Evolutionary conservation across 2,113 vertebrate species (phyloP), one percentile per base, ranked within the genome.

Genomic region (Sclerurus mexicanus): DNA sequence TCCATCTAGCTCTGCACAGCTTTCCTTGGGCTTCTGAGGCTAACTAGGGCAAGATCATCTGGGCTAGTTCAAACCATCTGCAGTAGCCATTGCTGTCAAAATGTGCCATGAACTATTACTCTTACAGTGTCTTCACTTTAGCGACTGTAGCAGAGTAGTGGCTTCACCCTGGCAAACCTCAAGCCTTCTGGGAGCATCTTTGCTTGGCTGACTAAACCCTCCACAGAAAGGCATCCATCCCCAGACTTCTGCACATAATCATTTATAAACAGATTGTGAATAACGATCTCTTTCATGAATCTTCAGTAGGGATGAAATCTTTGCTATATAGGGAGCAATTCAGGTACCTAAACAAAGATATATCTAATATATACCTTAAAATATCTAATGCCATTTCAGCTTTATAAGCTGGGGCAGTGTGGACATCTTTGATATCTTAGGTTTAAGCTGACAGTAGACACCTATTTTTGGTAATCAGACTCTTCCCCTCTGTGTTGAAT

Each of bases 51-150:
- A 66, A 73, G 42, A 58, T 30, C 23, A 33, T 72, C 25, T 72
- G 66, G 58, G 39, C 39, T 56, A 40, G 24, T 73, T 80, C 62
- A 88, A 80, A 35, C 28, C 50, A 53, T 18, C 59, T 80, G 44
- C 62, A 37, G 15, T 66, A 42, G 58, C 39, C 79, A 49, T 18
- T 37, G 28, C 58, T 76, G 53, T 35, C 56, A 30, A 52, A 40
- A 40, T 53, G 20, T 79, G 67, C 77, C n/a, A 24, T 10, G 62
- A 64, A 46, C 9, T 64, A 3, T 71, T 40, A 7, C 37, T 79
- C 30, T 19, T 53, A 8, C 0, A 0, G 24, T 37, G 63, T 42
- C 53, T 73, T 78, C 46, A 24, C 6, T 14, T 18, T 5, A 64
- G 62, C 20, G 9, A 20, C 62, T 64, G 62, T 31, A 50, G 40